Evolutionary conservation across 1,140 invertebrate species (phyloP), one percentile per base, ranked within the genome.

Genomic region (Thaumetopoea pityocampa): DNA sequence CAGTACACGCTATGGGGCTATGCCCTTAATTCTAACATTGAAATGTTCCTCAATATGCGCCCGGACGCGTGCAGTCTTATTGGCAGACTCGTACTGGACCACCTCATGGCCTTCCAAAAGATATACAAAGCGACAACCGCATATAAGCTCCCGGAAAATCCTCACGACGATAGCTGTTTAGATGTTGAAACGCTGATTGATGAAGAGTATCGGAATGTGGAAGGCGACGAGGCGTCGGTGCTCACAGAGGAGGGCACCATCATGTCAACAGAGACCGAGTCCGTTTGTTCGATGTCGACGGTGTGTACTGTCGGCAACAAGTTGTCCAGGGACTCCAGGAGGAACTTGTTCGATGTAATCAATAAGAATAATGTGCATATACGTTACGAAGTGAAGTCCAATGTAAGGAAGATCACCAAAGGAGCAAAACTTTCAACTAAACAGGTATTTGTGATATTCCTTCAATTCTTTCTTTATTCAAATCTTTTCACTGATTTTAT

Each of bases 1-100:
- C 82, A 85, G 45, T 85, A 86, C 57, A 86, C 83, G 0, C 50
- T 89, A n/a, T 89, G 88, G 88, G 87, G 88, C n/a, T 81, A 88
- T 42, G 74, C 84, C 4, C 55, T 89, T 2, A 85, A 86, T 47
- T 78, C 83, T 0, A 83, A 88, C 48, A 84, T 88, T 7, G 84
- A 87, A 63, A 78, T 88, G 66, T 85, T 89, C 44, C 58, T 89
- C 7, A 88, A 88, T 64, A 78, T 89, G 58, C 70, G 88, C 4
- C 84, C 85, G 16, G 87, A 88, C 49, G 82, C 87, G 22, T 87
- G 86, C 61, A 87, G 86, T 16, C 67, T 83, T n/a, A 70, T 89
- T 5, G 88, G 87, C 1, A 64, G 82, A 33, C 78, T 87, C n/a
- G 81, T 89, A 12, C 71, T 88, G 4, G 78, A 86, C 15, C 86